Percentiles rank a stretch among this genome's conserved stretches.
Evolutionary conservation across 2,113 vertebrate species (phyloP).

Genomic region (Misgurnus anguillicaudatus): DNA sequence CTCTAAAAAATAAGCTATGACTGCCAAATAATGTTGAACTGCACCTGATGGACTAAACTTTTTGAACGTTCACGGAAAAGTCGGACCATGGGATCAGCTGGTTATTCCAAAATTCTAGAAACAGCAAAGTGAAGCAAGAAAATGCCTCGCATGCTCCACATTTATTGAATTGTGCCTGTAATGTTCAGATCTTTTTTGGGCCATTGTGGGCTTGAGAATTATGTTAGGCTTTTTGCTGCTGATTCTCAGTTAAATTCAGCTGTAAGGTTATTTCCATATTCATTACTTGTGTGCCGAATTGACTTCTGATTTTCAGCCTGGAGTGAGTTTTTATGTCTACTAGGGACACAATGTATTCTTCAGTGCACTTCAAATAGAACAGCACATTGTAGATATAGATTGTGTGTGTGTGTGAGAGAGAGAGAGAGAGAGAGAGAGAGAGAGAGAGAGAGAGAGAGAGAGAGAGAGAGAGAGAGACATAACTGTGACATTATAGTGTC

Average conservation of each 20-base stretch:
- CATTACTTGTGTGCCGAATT: not conserved
- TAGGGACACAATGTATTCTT: conserved; percentile 13
- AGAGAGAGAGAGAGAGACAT: conserved; percentile 5
- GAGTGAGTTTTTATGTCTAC: conserved; percentile 15
- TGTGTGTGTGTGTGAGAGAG: no score
- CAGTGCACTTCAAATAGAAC: not conserved
- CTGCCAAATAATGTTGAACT: no score
- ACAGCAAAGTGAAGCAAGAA: not conserved
- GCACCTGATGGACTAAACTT: no score
- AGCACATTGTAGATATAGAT: conserved; percentile 1
- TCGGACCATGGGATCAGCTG: no score
- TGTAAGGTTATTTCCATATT: conserved; percentile 19
- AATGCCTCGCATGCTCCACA: not conserved
- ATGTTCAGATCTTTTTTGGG: not conserved
- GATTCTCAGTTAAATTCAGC: not conserved
- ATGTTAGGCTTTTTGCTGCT: not conserved
- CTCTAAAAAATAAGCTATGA: no score
- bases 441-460: not conserved
- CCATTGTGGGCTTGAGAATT: not conserved
- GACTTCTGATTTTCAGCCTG: conserved; percentile 20
- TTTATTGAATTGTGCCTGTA: not conserved
- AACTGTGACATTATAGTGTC: conserved; percentile 28
- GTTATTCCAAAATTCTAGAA: no score
- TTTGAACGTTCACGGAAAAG: no score
- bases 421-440: not conserved